These are phyloP conservation scores for Sinocyclocheilus anophthalmus DNA, from an alignment of 2,113 vertebrate species.

Conservation along the genomic window DNA sequence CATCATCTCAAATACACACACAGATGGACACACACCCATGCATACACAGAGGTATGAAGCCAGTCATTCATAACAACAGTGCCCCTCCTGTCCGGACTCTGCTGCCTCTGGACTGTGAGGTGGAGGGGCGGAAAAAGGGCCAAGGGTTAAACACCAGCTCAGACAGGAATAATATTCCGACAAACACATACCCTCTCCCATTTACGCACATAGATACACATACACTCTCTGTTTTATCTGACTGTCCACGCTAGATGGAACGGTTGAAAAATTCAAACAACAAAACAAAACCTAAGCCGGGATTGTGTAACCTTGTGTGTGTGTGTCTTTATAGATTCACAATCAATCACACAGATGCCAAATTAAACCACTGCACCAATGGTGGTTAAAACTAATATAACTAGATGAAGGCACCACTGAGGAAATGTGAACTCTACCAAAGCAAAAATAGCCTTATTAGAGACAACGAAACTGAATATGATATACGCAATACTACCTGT, in stretches of 20 bases:
- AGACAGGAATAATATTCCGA: constrained; percentile 28
- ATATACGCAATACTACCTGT: not conserved
- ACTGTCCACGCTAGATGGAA: constrained; percentile 50
- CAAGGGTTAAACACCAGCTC: constrained; percentile 24
- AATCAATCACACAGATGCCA: not conserved
- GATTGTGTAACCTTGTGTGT: constrained; percentile 8
- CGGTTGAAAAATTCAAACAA: not conserved
- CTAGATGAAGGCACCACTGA: not conserved
- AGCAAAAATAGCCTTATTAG: not conserved
- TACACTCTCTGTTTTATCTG: not conserved
- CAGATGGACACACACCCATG: constrained; percentile 47
- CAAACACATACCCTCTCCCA: not conserved
- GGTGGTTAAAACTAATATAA: not conserved
- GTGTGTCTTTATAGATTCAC: not conserved
- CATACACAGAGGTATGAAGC: constrained; percentile 73
- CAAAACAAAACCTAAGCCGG: not conserved
- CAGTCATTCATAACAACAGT: constrained; percentile 68
- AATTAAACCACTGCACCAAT: not conserved
- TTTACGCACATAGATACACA: not conserved
- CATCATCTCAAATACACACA: constrained; percentile 68
- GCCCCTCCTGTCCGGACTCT: constrained; percentile 32
- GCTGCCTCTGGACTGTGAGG: constrained; percentile 9
- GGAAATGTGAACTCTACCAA: not conserved
- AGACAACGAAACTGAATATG: not conserved
- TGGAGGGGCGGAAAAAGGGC: constrained; percentile 14